phyloP scores from a whole-genome alignment of 2,113 vertebrate species.

The Forbesichthys papilliferus region DNA sequence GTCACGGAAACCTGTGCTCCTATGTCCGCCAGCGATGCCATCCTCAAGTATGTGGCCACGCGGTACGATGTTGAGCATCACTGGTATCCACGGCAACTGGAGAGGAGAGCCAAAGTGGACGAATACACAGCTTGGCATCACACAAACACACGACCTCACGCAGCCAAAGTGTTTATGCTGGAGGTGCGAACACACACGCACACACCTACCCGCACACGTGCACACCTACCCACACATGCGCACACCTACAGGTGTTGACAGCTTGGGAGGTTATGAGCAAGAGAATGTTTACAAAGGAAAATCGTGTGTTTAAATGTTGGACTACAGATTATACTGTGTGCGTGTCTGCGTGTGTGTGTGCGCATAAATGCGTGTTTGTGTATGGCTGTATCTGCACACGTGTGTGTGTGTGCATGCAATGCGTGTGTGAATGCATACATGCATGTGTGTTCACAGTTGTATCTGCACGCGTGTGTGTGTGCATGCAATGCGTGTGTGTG shows the following conservation, averaged over 20 bases:
- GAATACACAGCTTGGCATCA: conserved; percentile 81
- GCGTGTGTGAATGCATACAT: not conserved
- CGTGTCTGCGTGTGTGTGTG: too few relatives aligned
- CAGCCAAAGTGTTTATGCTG: conserved; percentile 69
- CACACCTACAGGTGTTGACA: not conserved
- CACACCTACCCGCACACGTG: not conserved
- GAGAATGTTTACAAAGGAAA: too few relatives aligned
- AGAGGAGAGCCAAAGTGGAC: conserved; percentile 71
- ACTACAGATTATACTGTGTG: too few relatives aligned
- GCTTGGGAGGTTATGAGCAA: too few relatives aligned
- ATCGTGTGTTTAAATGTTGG: too few relatives aligned
- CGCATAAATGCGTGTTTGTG: not conserved
- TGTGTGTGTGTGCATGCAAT: not conserved
- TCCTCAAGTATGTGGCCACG: conserved; percentile 75
- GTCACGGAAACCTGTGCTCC: not conserved
- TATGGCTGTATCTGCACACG: not conserved
- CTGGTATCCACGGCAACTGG: conserved; percentile 75
- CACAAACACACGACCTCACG: conserved; percentile 64
- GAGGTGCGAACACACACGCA: conserved; percentile 59
- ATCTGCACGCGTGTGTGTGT: not conserved
- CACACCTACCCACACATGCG: not conserved
- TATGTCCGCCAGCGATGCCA: conserved; percentile 70
- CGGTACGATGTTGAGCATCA: conserved; percentile 59
- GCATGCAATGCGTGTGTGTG: too few relatives aligned
- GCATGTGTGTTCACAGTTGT: not conserved